Base-by-base conservation (phyloP, 2,888 invertebrate species). In the Tetranychus truncatus region DNA sequence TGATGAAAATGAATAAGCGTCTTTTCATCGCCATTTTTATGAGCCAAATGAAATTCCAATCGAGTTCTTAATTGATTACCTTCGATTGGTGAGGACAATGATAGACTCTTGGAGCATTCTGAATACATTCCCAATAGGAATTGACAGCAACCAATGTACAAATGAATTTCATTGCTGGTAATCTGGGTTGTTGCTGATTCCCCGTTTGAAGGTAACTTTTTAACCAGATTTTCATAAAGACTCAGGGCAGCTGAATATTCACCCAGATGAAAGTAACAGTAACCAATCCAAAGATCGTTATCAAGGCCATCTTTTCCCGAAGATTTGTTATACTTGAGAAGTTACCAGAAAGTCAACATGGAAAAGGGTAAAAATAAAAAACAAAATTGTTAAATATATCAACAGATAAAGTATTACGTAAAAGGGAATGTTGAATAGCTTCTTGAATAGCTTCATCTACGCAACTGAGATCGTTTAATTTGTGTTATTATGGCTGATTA, bases 201-300 rank as follows among this genome's bases (percentile, higher is more conserved):
- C 4, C 6, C 9, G 4, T 72, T 45, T 18, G 20, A 20, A 6
- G 44, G 8, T n/a, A 72, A 86, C 82, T 78, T 87, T 82, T 79
- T 86, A 24, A 82, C 79, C 76, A 85, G 78, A 72, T 80, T 79
- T 77, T 83, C 82, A 80, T 85, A 86, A 74, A 89, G 87, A 78
- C 89, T 87, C 80, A 92, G 84, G 0, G 93, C 88, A 80, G 88
- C 87, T 80, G 89, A 89, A 84, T 95, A 95, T 82, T 97, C 94
- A 3, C 95, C 96, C 77, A 95, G 86, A 83, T 97, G 96, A 84
- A 96, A 99, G 80, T 90, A 89, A 83, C 95, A 95, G 84, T 94
- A 96, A 0, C 92, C 96, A 77, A 91, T 87, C 96, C 97, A 97
- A 79, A 90, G 85, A 74, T 91, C 89, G 20, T 85, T 84, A 76